Base-by-base conservation (phyloP, 2,888 invertebrate genomes). In the Proisotoma minuta region DNA sequence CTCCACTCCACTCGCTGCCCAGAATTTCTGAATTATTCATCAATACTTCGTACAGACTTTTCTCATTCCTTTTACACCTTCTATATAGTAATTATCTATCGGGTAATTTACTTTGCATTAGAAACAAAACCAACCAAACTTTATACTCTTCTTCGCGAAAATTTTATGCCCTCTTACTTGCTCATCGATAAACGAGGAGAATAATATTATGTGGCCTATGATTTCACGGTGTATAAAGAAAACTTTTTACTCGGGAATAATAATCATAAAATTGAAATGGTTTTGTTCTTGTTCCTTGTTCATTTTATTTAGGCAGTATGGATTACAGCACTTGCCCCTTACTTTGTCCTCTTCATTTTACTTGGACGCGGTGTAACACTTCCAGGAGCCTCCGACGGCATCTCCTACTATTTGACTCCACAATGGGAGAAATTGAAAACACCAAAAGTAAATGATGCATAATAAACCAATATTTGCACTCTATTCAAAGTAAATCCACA, bases 291-390 rank as follows among this genome's bases (percentile, higher is more conserved):
- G 15, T 51, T 24, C 4, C 10, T 23, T n/a, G n/a, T n/a, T n/a
- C n/a, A n/a, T n/a, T 29, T n/a, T 57, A 65, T 76, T 15, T 77
- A 91, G 89, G 91, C 91, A 63, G 95, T 95, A 57, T 96, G 95
- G 95, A 86, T 96, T 63, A 96, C 96, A 23, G 96, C 96, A 2
- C 79, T 94, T 63, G 89, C 93, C 39, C 96, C 96, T 0, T 96
- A 96, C 77, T 84, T 89, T 26, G 92, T 96, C 29, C 82, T 96
- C 47, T 82, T 94, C 70, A 92, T 94, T 69, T 82, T 96, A 26
- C 80, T 94, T 20, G 83, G 87, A 26, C 83, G 91, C 59, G 93
- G 93, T 8, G 87, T 91, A 10, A 88, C 91, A 0, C 80, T 94
- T 57, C 91, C 91, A 1, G 93, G 93, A 8, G 89, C 93, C 0